Conservation (phyloP, 2,888 invertebrate genomes). For the Camponotus fellah region DNA sequence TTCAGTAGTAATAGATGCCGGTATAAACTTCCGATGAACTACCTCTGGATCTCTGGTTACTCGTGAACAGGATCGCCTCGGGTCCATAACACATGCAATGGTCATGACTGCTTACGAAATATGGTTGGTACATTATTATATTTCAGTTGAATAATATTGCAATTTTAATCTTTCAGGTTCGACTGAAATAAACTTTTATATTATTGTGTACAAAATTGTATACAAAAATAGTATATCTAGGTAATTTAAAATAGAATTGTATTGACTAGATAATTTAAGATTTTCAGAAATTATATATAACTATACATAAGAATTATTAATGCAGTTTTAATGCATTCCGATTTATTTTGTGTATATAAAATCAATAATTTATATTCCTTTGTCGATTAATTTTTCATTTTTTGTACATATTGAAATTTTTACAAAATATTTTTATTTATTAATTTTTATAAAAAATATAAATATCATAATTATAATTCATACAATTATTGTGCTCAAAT, state of each 20-base stretch:
- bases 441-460: too few species aligned
- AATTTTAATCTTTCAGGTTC: neutral
- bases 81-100: constrained; percentile 20
- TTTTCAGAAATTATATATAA: neutral
- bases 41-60: constrained; percentile 48
- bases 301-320: neutral
- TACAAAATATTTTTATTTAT: neutral
- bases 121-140: constrained; percentile 17
- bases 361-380: constrained; percentile 17
- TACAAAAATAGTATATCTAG: too few species aligned
- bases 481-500: neutral
- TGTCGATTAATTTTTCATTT: constrained; percentile 20
- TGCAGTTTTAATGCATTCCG: neutral
- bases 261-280: neutral
- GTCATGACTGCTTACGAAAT: constrained; percentile 40
- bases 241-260: too few species aligned
- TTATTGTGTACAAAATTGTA: neutral
- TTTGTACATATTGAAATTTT: constrained; percentile 40
- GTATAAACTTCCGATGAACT: constrained; percentile 53
- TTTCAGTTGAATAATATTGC: constrained; percentile 23
- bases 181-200: neutral
- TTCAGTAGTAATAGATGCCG: constrained; percentile 40
- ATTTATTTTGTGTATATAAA: neutral
- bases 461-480: constrained; percentile 22
- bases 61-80: constrained; percentile 35